Base-by-base conservation (phyloP, 2,888 invertebrate genomes). In the Agrotis exclamationis region DNA sequence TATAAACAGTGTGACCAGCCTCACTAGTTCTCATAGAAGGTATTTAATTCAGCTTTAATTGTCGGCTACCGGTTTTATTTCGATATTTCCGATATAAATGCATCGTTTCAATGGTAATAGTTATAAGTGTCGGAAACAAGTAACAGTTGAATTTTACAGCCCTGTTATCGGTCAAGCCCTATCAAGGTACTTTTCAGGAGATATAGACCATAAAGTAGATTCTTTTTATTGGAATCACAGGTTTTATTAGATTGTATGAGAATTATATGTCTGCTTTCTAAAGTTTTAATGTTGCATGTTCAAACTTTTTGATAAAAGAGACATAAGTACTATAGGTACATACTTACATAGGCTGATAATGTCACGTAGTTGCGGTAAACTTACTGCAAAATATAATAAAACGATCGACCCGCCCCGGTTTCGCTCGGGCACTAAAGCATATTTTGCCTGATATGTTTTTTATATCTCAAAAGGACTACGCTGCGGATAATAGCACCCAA, bases 41-140 rank as follows among this genome's bases (percentile, higher is more conserved):
- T 45, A 80, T 56, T 69, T 74, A 70, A 78, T 74, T 70, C 24
- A 45, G n/a, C 14, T 70, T 71, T 70, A 73, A 70, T 53, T 66
- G 65, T 74, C 64, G 20, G 84, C 84, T 83, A 80, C 87, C 84
- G 83, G 80, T 85, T 82, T 76, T 74, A 74, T 77, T 73, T 69
- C 70, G 56, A 74, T 60, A 73, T 74, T 75, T 62, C 39, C 68
- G 47, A 62, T 64, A 47, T 50, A 62, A 76, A 77, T 50, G 72
- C 57, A 51, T 73, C 70, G 74, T 70, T 71, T 68, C 50, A 59
- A 67, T 58, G 71, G 44, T 63, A 66, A 72, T 62, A 57, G 62
- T 50, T 75, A 20, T 60, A 73, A 65, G 75, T 75, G 75, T 72
- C 39, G 24, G 20, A 51, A 70, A 71, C 71, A 62, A 56, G 22